phyloP scores from a whole-genome alignment of 2,797 vertebrate genomes.

The Amblyraja radiata region DNA sequence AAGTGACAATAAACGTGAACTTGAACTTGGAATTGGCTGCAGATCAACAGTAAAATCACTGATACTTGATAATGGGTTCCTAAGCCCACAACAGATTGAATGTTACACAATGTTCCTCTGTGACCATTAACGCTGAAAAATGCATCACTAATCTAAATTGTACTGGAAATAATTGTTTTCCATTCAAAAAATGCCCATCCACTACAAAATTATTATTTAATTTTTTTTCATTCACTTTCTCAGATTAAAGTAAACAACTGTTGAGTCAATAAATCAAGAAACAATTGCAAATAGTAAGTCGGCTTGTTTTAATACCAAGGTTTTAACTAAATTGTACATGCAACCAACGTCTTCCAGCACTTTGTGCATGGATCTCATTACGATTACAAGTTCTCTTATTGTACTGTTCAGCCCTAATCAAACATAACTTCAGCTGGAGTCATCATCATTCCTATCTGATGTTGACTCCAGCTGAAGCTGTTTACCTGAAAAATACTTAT shows the following conservation, averaged over 20 bases:
- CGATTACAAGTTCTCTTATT: conserved; percentile 25
- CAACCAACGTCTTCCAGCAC: conserved; percentile 16
- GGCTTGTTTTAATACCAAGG: conserved; percentile 26
- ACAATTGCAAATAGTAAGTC: conserved; percentile 16
- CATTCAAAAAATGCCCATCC: neutral
- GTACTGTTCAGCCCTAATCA: conserved; percentile 23
- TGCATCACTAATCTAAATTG: neutral
- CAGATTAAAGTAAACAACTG: neutral
- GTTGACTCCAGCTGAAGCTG: too few species aligned
- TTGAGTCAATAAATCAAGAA: neutral
- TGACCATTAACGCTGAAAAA: too few species aligned
- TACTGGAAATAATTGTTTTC: neutral
- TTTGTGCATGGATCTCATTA: conserved; percentile 13
- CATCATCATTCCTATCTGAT: neutral
- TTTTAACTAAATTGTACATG: conserved; percentile 25
- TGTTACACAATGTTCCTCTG: neutral
- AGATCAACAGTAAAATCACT: neutral
- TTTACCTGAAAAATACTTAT: neutral
- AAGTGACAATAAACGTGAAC: too few species aligned
- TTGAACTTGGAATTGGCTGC: neutral
- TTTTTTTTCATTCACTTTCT: neutral
- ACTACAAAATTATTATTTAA: neutral
- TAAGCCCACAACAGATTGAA: neutral
- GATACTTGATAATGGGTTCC: neutral
- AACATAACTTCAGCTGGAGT: neutral